phyloP scores from a whole-genome alignment of 2,113 vertebrate genomes.

The Pandion haliaetus region DNA sequence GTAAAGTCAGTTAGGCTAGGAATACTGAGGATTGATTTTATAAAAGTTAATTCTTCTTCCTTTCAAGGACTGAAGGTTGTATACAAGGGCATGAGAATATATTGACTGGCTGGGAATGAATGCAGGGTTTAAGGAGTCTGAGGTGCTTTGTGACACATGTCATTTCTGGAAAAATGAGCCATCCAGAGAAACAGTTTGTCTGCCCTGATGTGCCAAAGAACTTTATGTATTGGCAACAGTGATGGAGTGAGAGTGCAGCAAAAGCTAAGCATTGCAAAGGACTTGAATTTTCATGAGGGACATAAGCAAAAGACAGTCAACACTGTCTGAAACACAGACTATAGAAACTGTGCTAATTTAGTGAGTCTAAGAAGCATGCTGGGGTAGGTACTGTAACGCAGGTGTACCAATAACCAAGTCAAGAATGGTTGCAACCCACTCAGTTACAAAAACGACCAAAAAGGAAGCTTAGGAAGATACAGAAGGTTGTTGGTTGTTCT shows the following conservation, averaged over 20 bases:
- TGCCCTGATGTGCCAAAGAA: conserved; percentile 65
- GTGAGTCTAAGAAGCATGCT: neutral
- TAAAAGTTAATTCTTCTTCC: conserved; percentile 69
- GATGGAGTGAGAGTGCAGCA: conserved; percentile 56
- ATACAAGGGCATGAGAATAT: conserved; percentile 57
- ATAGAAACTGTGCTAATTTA: neutral
- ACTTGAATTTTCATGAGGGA: conserved; percentile 49
- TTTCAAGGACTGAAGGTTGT: conserved; percentile 55
- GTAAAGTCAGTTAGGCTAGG: neutral
- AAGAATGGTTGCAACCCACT: neutral
- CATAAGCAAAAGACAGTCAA: neutral
- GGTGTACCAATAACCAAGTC: neutral
- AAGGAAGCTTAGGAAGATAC: neutral
- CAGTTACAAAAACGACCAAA: neutral
- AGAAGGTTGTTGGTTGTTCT: neutral
- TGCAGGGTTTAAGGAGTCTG: conserved; percentile 61
- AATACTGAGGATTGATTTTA: conserved; percentile 40
- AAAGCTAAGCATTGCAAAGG: conserved; percentile 30
- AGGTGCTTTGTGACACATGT: conserved; percentile 72
- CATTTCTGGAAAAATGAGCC: conserved; percentile 74
- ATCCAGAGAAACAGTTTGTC: conserved; percentile 67
- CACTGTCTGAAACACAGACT: neutral
- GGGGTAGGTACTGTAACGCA: neutral
- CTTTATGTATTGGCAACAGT: conserved; percentile 57
- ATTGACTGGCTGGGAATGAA: conserved; percentile 70